These are phyloP conservation scores for Petrolisthes manimaculis DNA, from an alignment of 2,888 invertebrate genomes.

Conservation along the genomic window DNA sequence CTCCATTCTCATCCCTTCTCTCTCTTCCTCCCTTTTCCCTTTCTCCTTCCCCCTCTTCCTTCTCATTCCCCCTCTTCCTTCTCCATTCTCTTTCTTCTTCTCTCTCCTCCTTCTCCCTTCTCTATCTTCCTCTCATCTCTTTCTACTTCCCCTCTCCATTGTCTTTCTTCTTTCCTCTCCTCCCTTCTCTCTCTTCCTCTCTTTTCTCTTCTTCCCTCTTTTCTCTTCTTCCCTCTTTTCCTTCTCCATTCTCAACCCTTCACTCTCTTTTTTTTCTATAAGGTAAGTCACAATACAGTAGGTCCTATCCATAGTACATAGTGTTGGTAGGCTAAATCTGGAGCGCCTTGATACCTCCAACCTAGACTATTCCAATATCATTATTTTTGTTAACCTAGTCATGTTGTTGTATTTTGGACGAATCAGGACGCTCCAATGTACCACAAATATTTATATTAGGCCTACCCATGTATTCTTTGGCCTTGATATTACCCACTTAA, in stretches of 20 bases:
- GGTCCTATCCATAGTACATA: no score
- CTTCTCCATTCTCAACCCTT: neutral
- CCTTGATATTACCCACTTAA: no score
- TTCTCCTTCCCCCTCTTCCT: neutral
- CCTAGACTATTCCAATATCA: neutral
- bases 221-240: constrained; percentile 9
- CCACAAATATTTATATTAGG: neutral
- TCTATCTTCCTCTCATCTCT: neutral
- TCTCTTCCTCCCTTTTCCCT: neutral
- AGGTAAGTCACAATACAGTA: neutral
- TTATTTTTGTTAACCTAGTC: neutral
- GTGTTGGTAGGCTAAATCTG: no score
- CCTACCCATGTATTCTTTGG: no score
- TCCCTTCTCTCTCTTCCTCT: neutral
- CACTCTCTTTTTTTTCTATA: neutral
- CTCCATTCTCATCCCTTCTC: neutral
- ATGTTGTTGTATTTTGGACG: neutral
- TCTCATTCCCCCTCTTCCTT: neutral
- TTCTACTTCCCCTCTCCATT: neutral
- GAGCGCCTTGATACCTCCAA: neutral
- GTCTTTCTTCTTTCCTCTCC: neutral
- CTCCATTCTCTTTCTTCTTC: constrained; percentile 8
- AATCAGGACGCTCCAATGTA: no score
- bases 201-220: neutral
- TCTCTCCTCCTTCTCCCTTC: neutral